phyloP scores from a whole-genome alignment of 2,113 vertebrate genomes.

The Hydropotes inermis region DNA sequence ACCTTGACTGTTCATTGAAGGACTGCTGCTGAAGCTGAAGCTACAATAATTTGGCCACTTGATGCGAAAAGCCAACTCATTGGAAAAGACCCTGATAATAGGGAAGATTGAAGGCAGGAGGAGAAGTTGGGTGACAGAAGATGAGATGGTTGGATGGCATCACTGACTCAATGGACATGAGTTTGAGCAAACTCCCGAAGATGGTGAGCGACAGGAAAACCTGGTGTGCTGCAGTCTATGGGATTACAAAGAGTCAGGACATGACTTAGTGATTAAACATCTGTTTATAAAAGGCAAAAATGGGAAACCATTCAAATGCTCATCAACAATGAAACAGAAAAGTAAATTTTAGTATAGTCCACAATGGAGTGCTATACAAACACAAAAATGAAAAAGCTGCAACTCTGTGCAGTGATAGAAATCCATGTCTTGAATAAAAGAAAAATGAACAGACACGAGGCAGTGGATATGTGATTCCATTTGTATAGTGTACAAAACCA shows the following conservation, averaged over 20 bases:
- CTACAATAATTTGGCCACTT: neutral
- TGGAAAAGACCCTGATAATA: neutral
- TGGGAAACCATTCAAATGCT: neutral
- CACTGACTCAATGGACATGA: neutral
- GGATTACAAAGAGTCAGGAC: neutral
- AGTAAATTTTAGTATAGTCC: neutral
- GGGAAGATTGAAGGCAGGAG: neutral
- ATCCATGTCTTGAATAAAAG: neutral
- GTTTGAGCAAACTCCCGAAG: neutral
- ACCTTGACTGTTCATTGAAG: neutral
- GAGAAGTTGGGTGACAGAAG: neutral
- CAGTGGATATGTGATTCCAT: rapidly evolving
- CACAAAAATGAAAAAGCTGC: neutral
- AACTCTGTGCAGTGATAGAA: rapidly evolving
- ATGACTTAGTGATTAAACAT: neutral
- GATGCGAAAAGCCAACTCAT: neutral
- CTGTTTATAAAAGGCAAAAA: neutral
- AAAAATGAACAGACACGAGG: neutral
- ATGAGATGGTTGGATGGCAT: neutral
- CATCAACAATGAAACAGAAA: neutral
- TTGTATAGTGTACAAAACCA: neutral
- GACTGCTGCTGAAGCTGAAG: neutral
- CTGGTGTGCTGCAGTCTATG: neutral
- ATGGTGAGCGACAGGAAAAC: neutral
- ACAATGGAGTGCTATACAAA: too few species aligned